Percentiles rank a stretch among this genome's conserved stretches.
Conservation (phyloP, 2,113 vertebrate species). For the Heterotilapia buettikoferi region DNA sequence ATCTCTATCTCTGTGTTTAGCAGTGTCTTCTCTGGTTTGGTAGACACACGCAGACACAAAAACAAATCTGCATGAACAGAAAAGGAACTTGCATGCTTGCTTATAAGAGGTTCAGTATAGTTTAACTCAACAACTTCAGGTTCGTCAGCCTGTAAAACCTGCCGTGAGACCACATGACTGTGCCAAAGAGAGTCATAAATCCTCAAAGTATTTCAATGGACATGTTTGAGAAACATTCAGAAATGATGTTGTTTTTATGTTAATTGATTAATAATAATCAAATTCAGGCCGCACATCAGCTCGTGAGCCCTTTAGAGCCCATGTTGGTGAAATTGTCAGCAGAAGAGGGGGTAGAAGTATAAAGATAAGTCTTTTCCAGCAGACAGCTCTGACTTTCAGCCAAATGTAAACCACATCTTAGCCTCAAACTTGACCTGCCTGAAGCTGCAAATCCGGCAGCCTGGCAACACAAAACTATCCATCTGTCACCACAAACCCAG, state of each 20-base stretch:
- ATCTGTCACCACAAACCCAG: slow-evolving; percentile 13
- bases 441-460: neutral
- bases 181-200: neutral
- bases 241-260: neutral
- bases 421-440: neutral
- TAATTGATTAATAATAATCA: neutral
- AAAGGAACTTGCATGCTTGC: neutral
- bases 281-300: neutral
- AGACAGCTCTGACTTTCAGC: neutral
- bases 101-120: neutral
- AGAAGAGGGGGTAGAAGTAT: neutral
- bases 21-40: neutral
- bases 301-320: neutral
- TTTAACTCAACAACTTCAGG: neutral
- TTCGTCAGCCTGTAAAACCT: neutral
- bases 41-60: neutral
- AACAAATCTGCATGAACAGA: neutral
- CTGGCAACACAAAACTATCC: slow-evolving; percentile 39
- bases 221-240: neutral
- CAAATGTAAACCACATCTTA: neutral
- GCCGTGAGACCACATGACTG: neutral
- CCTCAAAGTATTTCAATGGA: neutral
- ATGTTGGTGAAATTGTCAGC: neutral
- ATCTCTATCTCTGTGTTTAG: neutral
- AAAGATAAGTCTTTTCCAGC: neutral